phyloP scores from a whole-genome alignment of 2,113 vertebrate genomes.

The Mobula hypostoma region DNA sequence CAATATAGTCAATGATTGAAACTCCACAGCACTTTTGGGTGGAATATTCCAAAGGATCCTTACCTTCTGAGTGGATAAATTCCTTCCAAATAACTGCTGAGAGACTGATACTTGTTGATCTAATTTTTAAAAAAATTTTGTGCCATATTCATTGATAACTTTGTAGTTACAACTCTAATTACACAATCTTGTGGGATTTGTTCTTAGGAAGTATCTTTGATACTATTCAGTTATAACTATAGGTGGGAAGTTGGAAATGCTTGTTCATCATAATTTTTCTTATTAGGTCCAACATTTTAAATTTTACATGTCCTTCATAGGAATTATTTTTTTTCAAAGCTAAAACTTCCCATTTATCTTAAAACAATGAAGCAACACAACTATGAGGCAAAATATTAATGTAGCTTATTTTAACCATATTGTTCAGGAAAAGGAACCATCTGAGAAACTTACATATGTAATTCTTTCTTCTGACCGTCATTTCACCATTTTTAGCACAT shows the following conservation, averaged over 20 bases:
- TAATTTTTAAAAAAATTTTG: not conserved
- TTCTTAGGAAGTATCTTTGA: not conserved
- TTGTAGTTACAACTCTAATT: not conserved
- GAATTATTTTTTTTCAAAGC: not conserved
- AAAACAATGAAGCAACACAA: not conserved
- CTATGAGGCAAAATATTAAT: not conserved
- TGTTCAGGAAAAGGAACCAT: not conserved
- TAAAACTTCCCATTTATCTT: not conserved
- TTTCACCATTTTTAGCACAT: not conserved
- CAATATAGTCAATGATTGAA: too few species aligned
- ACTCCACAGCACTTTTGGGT: too few species aligned
- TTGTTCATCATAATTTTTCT: not conserved
- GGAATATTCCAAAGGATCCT: too few species aligned
- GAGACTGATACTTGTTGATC: not conserved
- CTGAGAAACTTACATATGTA: not conserved
- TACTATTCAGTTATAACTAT: not conserved
- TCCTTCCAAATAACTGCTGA: too few species aligned
- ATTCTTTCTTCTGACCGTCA: not conserved
- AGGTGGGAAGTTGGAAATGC: not conserved
- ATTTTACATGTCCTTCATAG: not conserved
- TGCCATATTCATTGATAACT: not conserved
- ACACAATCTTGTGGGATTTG: not conserved
- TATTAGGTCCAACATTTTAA: not conserved
- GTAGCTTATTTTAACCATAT: not conserved
- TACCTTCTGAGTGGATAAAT: too few species aligned